Base-by-base conservation (phyloP, 2,888 invertebrate species). In the Xestia ashworthii region DNA sequence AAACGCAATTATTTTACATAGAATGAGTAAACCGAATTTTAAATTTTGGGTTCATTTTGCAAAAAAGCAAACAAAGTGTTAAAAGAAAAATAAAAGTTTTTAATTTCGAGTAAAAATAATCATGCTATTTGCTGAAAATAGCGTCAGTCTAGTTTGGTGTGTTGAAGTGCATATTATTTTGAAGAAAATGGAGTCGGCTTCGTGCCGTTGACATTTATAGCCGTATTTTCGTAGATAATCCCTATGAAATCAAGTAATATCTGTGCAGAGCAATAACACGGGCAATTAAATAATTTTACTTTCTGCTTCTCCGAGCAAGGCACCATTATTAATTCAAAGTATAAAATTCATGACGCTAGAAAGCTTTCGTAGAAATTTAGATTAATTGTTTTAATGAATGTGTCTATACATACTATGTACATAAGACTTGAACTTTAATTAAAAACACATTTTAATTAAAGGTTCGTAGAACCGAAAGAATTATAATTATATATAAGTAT, bases 251-350 rank as follows among this genome's bases (percentile, higher is more conserved):
- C 38, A 58, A 78, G 83, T 38, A 25, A 62, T 70, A 70, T 80
- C 58, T 68, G 67, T 71, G 50, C 70, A 68, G 50, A 81, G 32
- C 64, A 71, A 84, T 82, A 71, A 55, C 81, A 80, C 65, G 81
- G 60, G 53, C 48, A 82, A 66, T 80, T 84, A 71, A 76, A 60
- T 73, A 60, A 70, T 65, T 66, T 73, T 46, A 60, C 46, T 73
- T 73, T 85, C 38, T 76, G 60, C 71, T 76, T 44, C n/a, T 19
- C 0, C 0, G 22, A 81, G 58, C 60, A 55, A 44, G 8, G 25
- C 32, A 65, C 5, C 19, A 32, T 79, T 75, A 53, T 53, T 22
- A 9, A 53, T 53, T 32, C 32, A 32, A 32, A 25, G 19, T 62
- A 62, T 62, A 9, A 60, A 32, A 38, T 38, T 19, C 74, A 82